Percentiles rank a stretch among this genome's conserved stretches.
These are phyloP conservation scores for Rhinopomastus cyanomelas DNA, from an alignment of 2,113 vertebrate genomes.

Conservation along the genomic window DNA sequence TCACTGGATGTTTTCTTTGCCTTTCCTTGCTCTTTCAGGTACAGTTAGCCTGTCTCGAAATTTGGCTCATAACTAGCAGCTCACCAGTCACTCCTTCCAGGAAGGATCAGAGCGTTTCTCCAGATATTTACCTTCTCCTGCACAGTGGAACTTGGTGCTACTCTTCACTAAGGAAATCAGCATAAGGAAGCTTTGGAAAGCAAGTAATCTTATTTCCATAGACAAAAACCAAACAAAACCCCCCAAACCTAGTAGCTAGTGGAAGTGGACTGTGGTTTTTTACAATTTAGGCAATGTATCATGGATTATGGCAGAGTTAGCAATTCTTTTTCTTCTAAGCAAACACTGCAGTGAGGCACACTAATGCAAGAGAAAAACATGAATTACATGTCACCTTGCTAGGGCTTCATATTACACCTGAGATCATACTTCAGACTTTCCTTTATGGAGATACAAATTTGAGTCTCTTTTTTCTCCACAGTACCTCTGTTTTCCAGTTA, in stretches of 20 bases:
- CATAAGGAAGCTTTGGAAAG: not conserved
- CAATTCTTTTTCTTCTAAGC: not conserved
- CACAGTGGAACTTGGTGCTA: not conserved
- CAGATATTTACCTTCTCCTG: not conserved
- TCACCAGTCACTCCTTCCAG: not conserved
- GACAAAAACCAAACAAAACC: no score
- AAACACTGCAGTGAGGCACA: not conserved
- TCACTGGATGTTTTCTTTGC: constrained; percentile 74
- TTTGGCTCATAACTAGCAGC: not conserved
- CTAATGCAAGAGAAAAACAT: not conserved
- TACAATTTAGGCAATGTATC: not conserved
- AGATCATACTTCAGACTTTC: not conserved
- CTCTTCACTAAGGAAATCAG: not conserved
- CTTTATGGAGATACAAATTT: not conserved
- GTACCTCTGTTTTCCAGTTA: not conserved
- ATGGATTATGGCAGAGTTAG: not conserved
- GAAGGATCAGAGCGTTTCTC: not conserved
- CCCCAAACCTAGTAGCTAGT: no score
- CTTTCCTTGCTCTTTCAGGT: not conserved
- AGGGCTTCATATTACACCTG: not conserved
- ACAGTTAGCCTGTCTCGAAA: not conserved
- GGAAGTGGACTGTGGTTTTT: not conserved
- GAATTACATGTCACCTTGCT: not conserved
- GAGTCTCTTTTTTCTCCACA: not conserved
- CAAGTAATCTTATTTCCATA: no score